Conservation (phyloP, 2,113 vertebrate species). For the Cnemophilus loriae region DNA sequence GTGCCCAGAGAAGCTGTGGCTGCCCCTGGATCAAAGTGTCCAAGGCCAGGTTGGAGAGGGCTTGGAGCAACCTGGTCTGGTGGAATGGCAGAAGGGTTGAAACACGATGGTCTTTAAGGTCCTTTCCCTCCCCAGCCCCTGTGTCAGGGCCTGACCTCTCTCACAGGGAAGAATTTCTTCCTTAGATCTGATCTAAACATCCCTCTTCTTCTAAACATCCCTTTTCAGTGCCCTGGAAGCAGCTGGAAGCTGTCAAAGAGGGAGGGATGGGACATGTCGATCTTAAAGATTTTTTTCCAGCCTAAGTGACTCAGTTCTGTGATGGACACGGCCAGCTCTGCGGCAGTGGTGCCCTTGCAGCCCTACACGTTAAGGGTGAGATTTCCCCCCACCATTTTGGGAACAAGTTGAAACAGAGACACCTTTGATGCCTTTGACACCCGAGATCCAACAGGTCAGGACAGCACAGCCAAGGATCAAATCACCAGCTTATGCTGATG, state of each 20-base stretch:
- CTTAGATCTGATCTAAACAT: neutral
- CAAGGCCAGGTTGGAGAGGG: accelerated
- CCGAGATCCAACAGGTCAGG: neutral
- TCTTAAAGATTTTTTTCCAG: neutral
- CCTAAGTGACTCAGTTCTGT: neutral
- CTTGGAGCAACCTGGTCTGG: accelerated
- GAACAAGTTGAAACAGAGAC: neutral
- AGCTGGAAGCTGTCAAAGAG: neutral
- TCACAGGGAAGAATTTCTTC: neutral
- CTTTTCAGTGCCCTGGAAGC: neutral
- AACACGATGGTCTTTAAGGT: neutral
- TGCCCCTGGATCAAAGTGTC: neutral
- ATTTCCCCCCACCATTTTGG: neutral
- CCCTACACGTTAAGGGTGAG: accelerated
- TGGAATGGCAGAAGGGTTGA: neutral
- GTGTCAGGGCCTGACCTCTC: neutral
- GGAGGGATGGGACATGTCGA: neutral
- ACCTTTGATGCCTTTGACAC: neutral
- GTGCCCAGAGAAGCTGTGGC: neutral
- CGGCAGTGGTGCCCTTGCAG: neutral
- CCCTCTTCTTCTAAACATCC: neutral
- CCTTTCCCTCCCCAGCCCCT: neutral
- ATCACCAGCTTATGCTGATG: accelerated
- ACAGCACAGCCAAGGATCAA: neutral
- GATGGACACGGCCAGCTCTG: accelerated